Base-by-base conservation (phyloP, 2,113 vertebrate species). In the Paradoxurus hermaphroditus region DNA sequence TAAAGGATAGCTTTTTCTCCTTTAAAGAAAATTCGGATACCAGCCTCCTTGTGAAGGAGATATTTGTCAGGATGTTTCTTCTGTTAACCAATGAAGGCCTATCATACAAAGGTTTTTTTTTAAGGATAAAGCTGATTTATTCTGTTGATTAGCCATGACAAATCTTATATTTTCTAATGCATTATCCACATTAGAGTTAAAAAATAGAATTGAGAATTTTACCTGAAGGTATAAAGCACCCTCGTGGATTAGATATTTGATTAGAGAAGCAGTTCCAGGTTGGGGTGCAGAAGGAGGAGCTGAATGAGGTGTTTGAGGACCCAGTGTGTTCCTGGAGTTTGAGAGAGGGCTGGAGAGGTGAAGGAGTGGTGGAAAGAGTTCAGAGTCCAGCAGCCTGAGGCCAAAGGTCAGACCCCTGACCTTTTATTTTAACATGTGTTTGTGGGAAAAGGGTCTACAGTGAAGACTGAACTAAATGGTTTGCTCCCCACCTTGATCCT, bases 381-480 rank as follows among this genome's bases (percentile, higher is more conserved):
- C 77, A 78, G 65, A 82, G 44, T 73, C 10, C 41, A 85, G 84
- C 41, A 93, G 82, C 83, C 73, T 49, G 82, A 49, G 86, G 91
- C 34, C 53, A 84, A 44, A 94, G 72, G 31, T 86, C 91, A 95
- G 59, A 46, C n/a, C 19, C 1, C 59, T 91, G 93, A 91, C 90
- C 82, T 91, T 89, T 97, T 15, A 19, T 63, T 93, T 93, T 90
- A 75, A 83, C 65, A 56, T 86, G 12, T 75, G 34, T 93, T 62
- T 95, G 53, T 91, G 95, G 79, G 72, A 91, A 95, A 96, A 96
- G 9, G 1, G 8, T 81, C 78, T 79, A 79, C 41, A 83, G n/a
- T 39, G 62, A 83, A 83, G 31, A 93, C 0, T 82, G 9, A 92
- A 86, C 46, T 25, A 73, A 91, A 63, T 86, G 21, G 34, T 68